Conservation (phyloP, 2,113 vertebrate species). For the Gyps fulvus region DNA sequence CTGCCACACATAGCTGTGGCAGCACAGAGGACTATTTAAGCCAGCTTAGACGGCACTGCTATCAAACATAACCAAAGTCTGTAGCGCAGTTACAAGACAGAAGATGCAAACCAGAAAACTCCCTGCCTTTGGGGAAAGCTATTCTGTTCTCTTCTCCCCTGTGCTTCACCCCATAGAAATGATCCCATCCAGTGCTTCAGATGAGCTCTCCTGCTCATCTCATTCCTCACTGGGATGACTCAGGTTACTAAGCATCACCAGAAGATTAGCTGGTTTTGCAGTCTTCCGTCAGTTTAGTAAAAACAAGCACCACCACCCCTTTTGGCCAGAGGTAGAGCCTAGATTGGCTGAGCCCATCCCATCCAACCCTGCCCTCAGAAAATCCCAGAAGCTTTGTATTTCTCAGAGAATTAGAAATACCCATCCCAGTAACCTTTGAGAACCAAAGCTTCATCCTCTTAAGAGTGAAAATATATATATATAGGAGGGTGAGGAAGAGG, state of each 20-base stretch:
- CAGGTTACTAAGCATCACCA: not conserved
- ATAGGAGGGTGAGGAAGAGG: not conserved
- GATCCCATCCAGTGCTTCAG: not conserved
- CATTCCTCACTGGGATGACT: not conserved
- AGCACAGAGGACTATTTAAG: constrained; percentile 30
- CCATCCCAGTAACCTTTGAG: not conserved
- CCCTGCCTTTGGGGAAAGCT: not conserved
- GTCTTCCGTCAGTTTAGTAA: not conserved
- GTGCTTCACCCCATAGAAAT: not conserved
- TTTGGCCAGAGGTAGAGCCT: not conserved
- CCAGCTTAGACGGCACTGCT: not conserved
- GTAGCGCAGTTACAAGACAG: not conserved
- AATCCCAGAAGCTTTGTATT: not conserved
- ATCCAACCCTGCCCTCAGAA: not conserved
- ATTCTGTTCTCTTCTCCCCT: not conserved
- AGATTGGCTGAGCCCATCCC: not conserved
- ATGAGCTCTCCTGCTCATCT: not conserved
- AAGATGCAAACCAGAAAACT: not conserved
- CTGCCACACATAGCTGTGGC: not conserved
- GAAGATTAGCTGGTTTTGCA: not conserved
- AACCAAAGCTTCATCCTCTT: not conserved
- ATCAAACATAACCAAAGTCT: not conserved
- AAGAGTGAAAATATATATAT: not conserved
- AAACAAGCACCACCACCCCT: not conserved
- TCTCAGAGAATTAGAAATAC: not conserved